phyloP scores from a whole-genome alignment of 2,888 invertebrate genomes.

The Orthosia cruda region DNA sequence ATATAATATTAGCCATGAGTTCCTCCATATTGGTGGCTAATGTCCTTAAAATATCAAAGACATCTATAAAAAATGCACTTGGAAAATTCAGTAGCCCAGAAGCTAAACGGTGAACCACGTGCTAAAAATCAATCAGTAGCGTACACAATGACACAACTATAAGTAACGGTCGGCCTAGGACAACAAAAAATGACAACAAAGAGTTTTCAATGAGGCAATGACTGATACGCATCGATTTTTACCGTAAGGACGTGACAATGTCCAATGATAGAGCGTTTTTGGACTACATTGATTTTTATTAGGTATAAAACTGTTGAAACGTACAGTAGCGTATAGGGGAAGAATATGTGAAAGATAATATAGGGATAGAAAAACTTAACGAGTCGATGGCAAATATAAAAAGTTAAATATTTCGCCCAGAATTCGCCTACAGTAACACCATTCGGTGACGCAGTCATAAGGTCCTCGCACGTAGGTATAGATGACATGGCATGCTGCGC shows the following conservation, averaged over 20 bases:
- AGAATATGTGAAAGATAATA: too few relatives aligned
- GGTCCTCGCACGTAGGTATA: too few relatives aligned
- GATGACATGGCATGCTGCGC: too few relatives aligned
- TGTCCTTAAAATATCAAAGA: neutral
- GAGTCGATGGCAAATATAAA: too few relatives aligned
- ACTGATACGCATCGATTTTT: slow-evolving; percentile 45
- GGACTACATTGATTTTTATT: neutral
- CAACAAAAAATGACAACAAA: slow-evolving; percentile 44
- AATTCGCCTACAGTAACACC: too few relatives aligned
- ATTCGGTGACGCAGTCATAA: too few relatives aligned
- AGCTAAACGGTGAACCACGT: slow-evolving; percentile 14
- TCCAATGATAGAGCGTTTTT: slow-evolving; percentile 29
- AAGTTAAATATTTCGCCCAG: too few relatives aligned
- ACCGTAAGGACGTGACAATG: slow-evolving; percentile 46
- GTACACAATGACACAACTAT: slow-evolving; percentile 5
- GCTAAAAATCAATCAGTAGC: slow-evolving; percentile 31
- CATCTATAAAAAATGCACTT: neutral
- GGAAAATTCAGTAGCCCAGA: neutral
- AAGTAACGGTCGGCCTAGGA: slow-evolving; percentile 30
- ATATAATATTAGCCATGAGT: neutral
- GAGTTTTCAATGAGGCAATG: slow-evolving; percentile 25
- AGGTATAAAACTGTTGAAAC: neutral
- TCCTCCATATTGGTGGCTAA: neutral
- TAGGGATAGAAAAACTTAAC: too few relatives aligned
- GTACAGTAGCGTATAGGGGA: neutral